Base-by-base conservation (phyloP, 2,888 invertebrate genomes). In the Hecatera dysodea region DNA sequence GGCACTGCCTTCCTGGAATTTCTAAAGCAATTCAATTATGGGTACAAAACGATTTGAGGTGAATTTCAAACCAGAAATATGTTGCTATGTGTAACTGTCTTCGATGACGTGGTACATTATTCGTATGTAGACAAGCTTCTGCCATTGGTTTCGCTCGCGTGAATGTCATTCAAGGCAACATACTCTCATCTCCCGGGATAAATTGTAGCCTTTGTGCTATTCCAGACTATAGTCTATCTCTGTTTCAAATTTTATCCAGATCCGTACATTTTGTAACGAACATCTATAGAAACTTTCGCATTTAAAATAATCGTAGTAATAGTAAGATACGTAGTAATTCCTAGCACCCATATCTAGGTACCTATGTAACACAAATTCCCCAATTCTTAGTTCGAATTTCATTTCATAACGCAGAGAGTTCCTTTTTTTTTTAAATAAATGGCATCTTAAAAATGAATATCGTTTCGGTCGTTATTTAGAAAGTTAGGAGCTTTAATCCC, bases 401-500 rank as follows among this genome's bases (percentile, higher is more conserved):
- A 22, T 65, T 72, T 66, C 27, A 65, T 56, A 52, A 65, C 65
- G 56, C 27, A 39, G 19, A 48, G 17, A n/a, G n/a, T n/a, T n/a
- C n/a, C n/a, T 48, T 69, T 53, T 76, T 53, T 76, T 48, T 75
- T 67, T 67, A 60, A 67, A 67, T 70, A 79, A 57, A 75, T 80
- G 80, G 78, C 74, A 71, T 72, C 78, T 74, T 86, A 82, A 87
- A 87, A 87, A 87, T 77, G 61, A 89, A 88, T 87, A 83, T 85
- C 81, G 80, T 64, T 77, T 85, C 81, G 80, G 66, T 77, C 77
- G 85, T 88, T 85, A 90, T 89, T 85, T 82, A 75, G 71, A 87
- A 91, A 90, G 84, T 90, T 88, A 82, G 78, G 72, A 77, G 66
- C 75, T 81, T 77, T 85, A 86, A 87, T 87, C 85, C 84, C 81